phyloP scores from a whole-genome alignment of 2,113 vertebrate genomes.

The Catharus fuscescens region DNA sequence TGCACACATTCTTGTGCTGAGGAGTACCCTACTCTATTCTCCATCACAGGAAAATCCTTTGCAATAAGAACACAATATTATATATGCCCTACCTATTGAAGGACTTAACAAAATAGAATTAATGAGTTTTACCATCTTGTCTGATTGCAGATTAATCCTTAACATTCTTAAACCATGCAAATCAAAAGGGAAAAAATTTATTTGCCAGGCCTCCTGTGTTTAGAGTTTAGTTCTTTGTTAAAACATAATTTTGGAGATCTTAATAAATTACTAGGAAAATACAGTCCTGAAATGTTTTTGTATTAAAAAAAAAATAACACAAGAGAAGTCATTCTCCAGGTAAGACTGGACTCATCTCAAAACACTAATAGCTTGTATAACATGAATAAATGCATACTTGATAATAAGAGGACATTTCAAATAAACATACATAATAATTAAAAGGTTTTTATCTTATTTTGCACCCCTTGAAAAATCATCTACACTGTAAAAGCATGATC shows the following conservation, averaged over 20 bases:
- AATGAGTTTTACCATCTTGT: neutral
- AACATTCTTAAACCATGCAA: neutral
- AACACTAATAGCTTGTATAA: neutral
- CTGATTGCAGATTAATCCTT: neutral
- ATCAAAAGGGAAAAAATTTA: neutral
- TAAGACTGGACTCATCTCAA: neutral
- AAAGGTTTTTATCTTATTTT: neutral
- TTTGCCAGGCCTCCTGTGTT: neutral
- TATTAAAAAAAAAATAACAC: neutral
- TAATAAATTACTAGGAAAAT: neutral
- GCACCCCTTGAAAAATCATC: neutral
- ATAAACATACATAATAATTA: neutral
- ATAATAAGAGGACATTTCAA: neutral
- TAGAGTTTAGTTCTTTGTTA: neutral
- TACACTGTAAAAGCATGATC: neutral
- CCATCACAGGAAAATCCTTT: neutral
- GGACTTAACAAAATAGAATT: neutral
- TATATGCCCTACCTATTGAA: neutral
- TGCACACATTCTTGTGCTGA: neutral
- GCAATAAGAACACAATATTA: neutral
- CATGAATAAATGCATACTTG: neutral
- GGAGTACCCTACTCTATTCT: fast-evolving
- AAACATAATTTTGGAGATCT: neutral
- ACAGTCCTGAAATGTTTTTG: neutral
- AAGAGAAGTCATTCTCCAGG: neutral